phyloP scores from a whole-genome alignment of 2,113 vertebrate genomes.

The Carettochelys insculpta region DNA sequence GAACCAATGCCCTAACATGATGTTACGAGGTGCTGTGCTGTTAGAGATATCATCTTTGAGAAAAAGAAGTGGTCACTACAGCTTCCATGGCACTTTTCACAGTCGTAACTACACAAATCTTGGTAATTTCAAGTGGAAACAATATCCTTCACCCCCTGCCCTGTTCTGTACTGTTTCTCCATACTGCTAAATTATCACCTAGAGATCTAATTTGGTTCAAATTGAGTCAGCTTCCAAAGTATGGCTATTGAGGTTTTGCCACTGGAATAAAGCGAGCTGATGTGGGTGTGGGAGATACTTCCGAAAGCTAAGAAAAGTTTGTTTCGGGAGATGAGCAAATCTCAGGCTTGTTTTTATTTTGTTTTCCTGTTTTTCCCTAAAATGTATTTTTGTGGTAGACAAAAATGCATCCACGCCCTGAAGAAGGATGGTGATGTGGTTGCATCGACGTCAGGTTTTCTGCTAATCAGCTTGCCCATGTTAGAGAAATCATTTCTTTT shows the following conservation, averaged over 20 bases:
- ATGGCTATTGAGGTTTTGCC: constrained; percentile 30
- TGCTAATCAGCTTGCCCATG: neutral
- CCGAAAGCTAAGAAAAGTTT: constrained; percentile 29
- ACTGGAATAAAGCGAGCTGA: neutral
- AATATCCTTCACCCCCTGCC: neutral
- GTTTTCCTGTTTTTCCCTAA: neutral
- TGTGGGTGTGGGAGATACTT: constrained; percentile 34
- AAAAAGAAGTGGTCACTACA: neutral
- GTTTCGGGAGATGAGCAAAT: constrained; percentile 26
- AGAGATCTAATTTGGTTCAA: constrained; percentile 3
- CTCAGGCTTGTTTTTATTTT: constrained; percentile 23
- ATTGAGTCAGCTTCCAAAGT: constrained; percentile 10
- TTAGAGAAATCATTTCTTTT: neutral
- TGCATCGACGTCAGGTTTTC: neutral
- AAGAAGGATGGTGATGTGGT: neutral
- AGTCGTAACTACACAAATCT: neutral
- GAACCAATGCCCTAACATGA: constrained; percentile 10
- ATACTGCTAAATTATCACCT: neutral
- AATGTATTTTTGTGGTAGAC: constrained; percentile 13
- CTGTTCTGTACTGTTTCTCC: neutral
- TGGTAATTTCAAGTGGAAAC: neutral
- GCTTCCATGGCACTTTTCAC: neutral
- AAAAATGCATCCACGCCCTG: neutral
- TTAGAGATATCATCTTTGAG: constrained; percentile 13
- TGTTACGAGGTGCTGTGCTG: constrained; percentile 17